phyloP scores from a whole-genome alignment of 2,888 invertebrate species.

The Leptogaster cylindrica region DNA sequence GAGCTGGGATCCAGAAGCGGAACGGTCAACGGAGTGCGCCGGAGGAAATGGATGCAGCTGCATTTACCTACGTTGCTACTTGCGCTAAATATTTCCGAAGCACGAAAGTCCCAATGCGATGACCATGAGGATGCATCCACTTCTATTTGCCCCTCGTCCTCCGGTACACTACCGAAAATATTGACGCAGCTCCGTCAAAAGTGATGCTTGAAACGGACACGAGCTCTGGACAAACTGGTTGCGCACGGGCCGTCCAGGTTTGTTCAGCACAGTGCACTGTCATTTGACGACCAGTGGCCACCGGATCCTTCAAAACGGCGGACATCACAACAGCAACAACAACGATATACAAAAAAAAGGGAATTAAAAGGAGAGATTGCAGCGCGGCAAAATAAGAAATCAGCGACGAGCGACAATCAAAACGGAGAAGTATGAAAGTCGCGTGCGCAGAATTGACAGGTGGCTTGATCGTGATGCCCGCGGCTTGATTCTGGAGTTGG shows the following conservation, averaged over 20 bases:
- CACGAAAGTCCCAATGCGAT: constrained; percentile 11
- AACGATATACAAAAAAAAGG: background rate
- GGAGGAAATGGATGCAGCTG: background rate
- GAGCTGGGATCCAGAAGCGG: constrained; percentile 44
- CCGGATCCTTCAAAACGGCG: background rate
- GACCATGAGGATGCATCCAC: background rate
- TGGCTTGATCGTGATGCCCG: constrained; percentile 41
- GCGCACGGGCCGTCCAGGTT: background rate
- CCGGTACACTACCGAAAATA: constrained; percentile 9
- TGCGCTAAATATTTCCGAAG: background rate
- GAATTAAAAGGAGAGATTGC: background rate
- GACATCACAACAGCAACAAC: background rate
- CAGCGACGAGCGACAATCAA: constrained; percentile 36
- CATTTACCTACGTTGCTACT: background rate
- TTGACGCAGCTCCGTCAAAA: background rate
- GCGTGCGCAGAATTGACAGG: constrained; percentile 47
- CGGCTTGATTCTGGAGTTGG: background rate
- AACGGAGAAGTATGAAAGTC: constrained; percentile 44
- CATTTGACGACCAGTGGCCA: background rate
- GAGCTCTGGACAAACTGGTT: background rate
- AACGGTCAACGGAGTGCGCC: constrained; percentile 45
- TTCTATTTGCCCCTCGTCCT: background rate
- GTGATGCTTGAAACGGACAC: background rate
- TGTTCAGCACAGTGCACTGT: background rate
- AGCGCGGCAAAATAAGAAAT: constrained; percentile 23